A percentile compares a stretch with the other conserved stretches of the same genome.
These are phyloP conservation scores for Clarias macrocephalus DNA, from an alignment of 2,113 vertebrate genomes.

Conservation along the genomic window DNA sequence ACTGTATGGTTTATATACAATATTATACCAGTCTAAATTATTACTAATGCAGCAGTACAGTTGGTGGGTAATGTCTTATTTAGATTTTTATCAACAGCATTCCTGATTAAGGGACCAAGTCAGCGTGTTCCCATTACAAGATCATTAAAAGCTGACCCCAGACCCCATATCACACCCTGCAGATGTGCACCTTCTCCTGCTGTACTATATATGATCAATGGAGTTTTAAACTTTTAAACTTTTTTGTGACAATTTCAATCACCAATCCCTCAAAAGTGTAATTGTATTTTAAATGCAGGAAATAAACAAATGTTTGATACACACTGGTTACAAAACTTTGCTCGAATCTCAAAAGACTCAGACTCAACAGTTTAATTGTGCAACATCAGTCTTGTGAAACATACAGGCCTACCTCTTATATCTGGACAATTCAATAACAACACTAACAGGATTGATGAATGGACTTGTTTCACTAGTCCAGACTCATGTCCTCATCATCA, in stretches of 20 bases:
- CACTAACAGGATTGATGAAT: neutral
- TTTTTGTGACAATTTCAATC: slow-evolving; percentile 22
- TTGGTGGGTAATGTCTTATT: neutral
- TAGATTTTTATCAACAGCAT: neutral
- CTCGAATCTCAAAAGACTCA: neutral
- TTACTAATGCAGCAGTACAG: neutral
- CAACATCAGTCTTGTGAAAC: slow-evolving; percentile 44
- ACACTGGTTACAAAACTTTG: neutral
- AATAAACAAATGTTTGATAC: slow-evolving; percentile 44
- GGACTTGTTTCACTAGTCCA: slow-evolving; percentile 76
- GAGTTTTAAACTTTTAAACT: slow-evolving; percentile 32
- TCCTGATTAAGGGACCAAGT: slow-evolving; percentile 4
- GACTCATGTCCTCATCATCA: slow-evolving; percentile 96
- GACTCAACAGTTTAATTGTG: slow-evolving; percentile 25
- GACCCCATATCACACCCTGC: neutral
- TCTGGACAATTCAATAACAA: slow-evolving; percentile 18
- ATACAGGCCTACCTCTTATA: slow-evolving; percentile 35
- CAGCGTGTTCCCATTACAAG: neutral
- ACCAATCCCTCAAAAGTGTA: neutral
- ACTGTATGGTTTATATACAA: slow-evolving; percentile 14
- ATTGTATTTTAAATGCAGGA: slow-evolving; percentile 10
- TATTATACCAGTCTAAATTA: neutral
- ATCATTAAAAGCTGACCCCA: neutral
- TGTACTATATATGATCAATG: slow-evolving; percentile 17
- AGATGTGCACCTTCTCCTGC: neutral